A percentile compares a stretch with the other conserved stretches of the same genome.
Evolutionary conservation across 2,888 invertebrate species (phyloP).

Genomic region (Invenusta paracnida): DNA sequence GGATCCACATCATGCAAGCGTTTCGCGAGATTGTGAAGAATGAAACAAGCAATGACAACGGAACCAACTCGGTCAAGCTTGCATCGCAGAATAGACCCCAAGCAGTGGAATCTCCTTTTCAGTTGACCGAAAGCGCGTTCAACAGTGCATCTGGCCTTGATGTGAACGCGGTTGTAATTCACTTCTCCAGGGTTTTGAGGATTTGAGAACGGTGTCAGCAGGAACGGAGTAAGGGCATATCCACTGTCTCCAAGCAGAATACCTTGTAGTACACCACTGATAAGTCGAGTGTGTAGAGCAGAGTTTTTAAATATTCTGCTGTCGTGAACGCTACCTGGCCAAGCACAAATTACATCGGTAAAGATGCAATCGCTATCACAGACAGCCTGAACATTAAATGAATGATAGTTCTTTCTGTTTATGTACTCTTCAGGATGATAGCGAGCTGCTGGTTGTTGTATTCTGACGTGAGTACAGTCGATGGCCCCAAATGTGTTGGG

Average conservation of each 20-base stretch:
- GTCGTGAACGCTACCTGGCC: slow-evolving; percentile 7
- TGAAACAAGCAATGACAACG: too few species aligned
- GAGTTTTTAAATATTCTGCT: slow-evolving; percentile 6
- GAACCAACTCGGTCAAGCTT: neutral
- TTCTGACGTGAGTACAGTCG: neutral
- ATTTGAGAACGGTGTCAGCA: slow-evolving; percentile 34
- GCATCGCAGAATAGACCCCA: neutral
- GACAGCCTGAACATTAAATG: neutral
- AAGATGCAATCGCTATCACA: neutral
- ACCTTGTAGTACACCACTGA: neutral
- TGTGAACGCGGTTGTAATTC: slow-evolving; percentile 30
- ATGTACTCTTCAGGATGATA: neutral
- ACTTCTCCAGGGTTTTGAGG: neutral
- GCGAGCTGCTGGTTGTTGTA: neutral
- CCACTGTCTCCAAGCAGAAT: slow-evolving; percentile 35
- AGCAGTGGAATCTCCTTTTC: slow-evolving; percentile 21
- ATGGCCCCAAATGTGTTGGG: neutral
- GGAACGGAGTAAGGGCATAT: slow-evolving; percentile 28
- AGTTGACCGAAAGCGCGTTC: slow-evolving; percentile 34
- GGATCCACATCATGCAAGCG: too few species aligned
- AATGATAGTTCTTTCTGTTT: neutral
- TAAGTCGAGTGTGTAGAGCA: neutral
- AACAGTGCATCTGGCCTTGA: slow-evolving; percentile 21
- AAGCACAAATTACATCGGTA: neutral
- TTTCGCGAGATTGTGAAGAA: too few species aligned